These are phyloP conservation scores for Climacteris rufus DNA, from an alignment of 2,113 vertebrate species.

Conservation along the genomic window DNA sequence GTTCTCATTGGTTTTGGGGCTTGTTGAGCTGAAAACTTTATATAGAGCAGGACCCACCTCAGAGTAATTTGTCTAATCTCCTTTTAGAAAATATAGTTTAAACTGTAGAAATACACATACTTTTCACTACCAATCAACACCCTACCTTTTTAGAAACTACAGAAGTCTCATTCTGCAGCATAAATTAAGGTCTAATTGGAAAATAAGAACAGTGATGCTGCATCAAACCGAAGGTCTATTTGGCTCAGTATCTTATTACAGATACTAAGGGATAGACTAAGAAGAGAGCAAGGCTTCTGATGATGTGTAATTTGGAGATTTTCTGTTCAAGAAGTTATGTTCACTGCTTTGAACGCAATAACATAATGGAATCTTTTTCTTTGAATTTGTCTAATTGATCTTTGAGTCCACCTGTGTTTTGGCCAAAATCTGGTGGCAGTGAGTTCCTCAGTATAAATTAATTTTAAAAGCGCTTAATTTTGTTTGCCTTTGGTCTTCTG, in stretches of 20 bases:
- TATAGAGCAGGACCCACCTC: background rate
- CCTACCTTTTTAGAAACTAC: background rate
- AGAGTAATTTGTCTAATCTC: background rate
- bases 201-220: background rate
- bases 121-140: background rate
- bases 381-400: background rate
- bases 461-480: background rate
- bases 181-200: background rate
- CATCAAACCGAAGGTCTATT: background rate
- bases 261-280: background rate
- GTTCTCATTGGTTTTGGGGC: background rate
- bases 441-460: background rate
- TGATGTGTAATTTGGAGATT: background rate
- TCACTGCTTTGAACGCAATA: background rate
- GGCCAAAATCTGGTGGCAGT: background rate
- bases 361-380: background rate
- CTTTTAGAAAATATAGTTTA: background rate
- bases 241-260: background rate
- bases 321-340: background rate
- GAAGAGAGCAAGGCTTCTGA: background rate
- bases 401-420: background rate
- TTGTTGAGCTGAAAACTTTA: background rate
- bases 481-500: conserved; percentile 15
- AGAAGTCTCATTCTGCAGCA: background rate
- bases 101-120: background rate